Evolutionary conservation across 1,140 invertebrate species (phyloP), one percentile per base, ranked within the genome.

Genomic region (Drosophila ironensis): DNA sequence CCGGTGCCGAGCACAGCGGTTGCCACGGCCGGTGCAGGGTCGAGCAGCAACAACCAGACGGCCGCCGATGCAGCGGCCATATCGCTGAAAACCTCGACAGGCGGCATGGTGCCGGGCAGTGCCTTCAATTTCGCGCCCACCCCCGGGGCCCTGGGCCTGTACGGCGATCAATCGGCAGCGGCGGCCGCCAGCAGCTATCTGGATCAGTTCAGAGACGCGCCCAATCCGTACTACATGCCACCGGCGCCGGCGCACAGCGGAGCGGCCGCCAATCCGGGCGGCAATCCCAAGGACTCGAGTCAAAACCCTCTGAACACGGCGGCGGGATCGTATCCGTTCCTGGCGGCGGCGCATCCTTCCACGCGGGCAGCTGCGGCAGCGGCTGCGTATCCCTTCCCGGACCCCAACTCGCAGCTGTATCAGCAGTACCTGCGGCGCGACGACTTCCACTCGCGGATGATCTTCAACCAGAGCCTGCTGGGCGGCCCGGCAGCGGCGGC

Each of bases 341-440:
- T 90, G 12, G 87, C 88, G 6, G 87, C 87, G 3, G 89, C 87
- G 9, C 92, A 92, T 60, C 77, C 89, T 3, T 81, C 90, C 0
- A 74, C 90, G 9, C 88, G 90, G 50, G 90, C 92, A 4, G 76
- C 76, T 0, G 77, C 75, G 2, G 74, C 74, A 7, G 74, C 69
- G 5, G 91, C 91, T 24, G 93, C 86, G 0, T 93, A 93, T 88
- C 92, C 92, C 3, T 93, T 93, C 60, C 86, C 84, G 63, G 93
- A 93, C 68, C 88, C 92, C 9, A 91, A 92, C 50, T 93, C 92
- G 17, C 92, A 93, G 19, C 81, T 94, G 3, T 95, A 95, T 80
- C 93, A 94, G 71, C 94, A 94, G 71, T 94, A 94, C 77, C 84
- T 95, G 46, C 92, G 93, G 27, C 92, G 93, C 51, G 93, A 94